Evolutionary conservation across 2,888 invertebrate species (phyloP).

Genomic region (Drosophila recens): DNA sequence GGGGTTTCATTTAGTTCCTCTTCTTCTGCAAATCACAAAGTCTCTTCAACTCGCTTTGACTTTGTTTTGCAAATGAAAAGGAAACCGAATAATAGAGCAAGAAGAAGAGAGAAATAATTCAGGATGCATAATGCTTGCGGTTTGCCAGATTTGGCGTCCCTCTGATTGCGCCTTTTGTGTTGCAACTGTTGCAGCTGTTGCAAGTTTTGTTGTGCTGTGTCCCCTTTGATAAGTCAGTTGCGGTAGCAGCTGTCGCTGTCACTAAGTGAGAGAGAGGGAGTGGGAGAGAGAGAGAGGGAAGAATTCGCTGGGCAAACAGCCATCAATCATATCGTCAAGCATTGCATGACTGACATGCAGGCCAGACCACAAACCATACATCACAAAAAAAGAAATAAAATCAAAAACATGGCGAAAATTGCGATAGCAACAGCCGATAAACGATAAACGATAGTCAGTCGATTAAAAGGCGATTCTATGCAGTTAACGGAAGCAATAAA

Average conservation of each 20-base stretch:
- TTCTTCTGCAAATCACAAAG: neutral
- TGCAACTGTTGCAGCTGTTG: slow-evolving; percentile 10
- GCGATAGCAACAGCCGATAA: slow-evolving; percentile 21
- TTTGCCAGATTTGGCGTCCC: slow-evolving; percentile 16
- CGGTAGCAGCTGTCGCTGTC: slow-evolving; percentile 42
- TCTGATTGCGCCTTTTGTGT: slow-evolving; percentile 25
- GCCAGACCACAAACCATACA: slow-evolving; percentile 54
- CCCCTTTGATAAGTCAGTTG: slow-evolving; percentile 35
- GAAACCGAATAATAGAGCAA: neutral
- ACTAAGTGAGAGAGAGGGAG: neutral
- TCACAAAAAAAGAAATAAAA: slow-evolving; percentile 21
- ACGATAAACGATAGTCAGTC: slow-evolving; percentile 34
- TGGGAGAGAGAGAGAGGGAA: neutral
- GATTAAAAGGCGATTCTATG: slow-evolving; percentile 44
- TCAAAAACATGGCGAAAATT: neutral
- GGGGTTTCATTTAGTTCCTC: neutral
- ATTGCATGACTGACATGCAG: slow-evolving; percentile 57
- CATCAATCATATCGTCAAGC: slow-evolving; percentile 65
- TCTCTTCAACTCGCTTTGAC: neutral
- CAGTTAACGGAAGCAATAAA: slow-evolving; percentile 47
- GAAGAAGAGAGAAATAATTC: slow-evolving; percentile 8
- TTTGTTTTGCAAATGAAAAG: slow-evolving; percentile 7
- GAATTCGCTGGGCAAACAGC: slow-evolving; percentile 19
- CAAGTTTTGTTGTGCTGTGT: slow-evolving; percentile 14
- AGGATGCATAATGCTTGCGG: slow-evolving; percentile 39